Evolutionary conservation across 2,797 vertebrate genomes (phyloP), one percentile per base, ranked within the genome.

Genomic region (Centropyge bicolor): DNA sequence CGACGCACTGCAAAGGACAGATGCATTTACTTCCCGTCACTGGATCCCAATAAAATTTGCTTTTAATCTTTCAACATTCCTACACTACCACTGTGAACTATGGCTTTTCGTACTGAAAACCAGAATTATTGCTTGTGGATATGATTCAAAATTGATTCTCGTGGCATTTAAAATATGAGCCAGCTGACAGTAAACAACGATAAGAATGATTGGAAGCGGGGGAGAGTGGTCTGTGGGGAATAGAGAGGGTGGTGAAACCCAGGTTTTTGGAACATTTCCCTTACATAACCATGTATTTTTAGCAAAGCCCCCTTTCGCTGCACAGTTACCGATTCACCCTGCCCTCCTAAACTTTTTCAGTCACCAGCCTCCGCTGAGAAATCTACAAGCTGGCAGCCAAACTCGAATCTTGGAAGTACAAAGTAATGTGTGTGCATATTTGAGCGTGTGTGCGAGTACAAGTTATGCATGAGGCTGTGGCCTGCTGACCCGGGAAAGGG

Each of bases 401-500:
- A 71, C 56, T 61, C 1, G 4, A 51, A 40, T 77, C 61, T 72
- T 75, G 8, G 14, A 31, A 67, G 57, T 63, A 82, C 60, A 78
- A 78, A 81, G 52, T 4, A 57, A 43, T 13, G 36, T 51, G 69
- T 55, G 70, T 55, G 35, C 35, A 13, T 54, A 14, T 55, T n/a
- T 36, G 10, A 20, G 67, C 38, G 57, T 35, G 68, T 38, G 68
- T 38, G 70, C 17, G 78, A 51, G 49, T 55, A 17, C 41, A 22
- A 16, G 67, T 48, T 48, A 48, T 20, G 80, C 78, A 68, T 20
- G 66, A 73, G 69, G 63, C 71, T 48, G 59, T 69, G 87, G 78
- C 81, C 84, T 36, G 49, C 41, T 84, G 85, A 86, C 85, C 85
- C 83, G n/a, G 24, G 67, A 88, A 82, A 81, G 82, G 80, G 55